A percentile compares a stretch with the other conserved stretches of the same genome.
phyloP scores from a whole-genome alignment of 2,888 invertebrate species.

The Eristalis intricaria region DNA sequence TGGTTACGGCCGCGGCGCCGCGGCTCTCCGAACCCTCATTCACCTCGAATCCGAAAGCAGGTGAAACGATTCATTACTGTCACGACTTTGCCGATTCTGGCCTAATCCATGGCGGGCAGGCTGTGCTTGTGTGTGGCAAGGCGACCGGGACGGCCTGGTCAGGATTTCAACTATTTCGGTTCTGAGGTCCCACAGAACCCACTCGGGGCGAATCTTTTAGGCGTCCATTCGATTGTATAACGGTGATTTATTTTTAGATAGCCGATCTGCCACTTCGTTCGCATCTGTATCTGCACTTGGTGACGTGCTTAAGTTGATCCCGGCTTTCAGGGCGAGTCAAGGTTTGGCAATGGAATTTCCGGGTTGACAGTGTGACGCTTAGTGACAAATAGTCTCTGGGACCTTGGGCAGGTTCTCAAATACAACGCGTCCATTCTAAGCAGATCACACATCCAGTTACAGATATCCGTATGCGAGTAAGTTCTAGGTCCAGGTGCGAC shows the following conservation, averaged over 20 bases:
- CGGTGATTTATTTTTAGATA: constrained; percentile 65
- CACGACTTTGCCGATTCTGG: constrained; percentile 55
- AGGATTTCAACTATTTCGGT: constrained; percentile 35
- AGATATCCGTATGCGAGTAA: constrained; percentile 40
- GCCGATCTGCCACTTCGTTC: constrained; percentile 30
- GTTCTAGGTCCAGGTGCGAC: constrained; percentile 55
- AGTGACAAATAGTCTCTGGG: constrained; percentile 39
- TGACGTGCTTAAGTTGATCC: constrained; percentile 5
- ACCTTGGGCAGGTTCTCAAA: constrained; percentile 21
- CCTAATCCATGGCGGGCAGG: constrained; percentile 52
- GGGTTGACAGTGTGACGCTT: constrained; percentile 56
- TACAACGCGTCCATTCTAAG: neutral
- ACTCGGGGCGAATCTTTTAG: constrained; percentile 6
- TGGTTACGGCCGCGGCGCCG: neutral
- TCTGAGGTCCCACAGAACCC: neutral
- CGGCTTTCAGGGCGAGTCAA: constrained; percentile 32
- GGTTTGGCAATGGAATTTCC: constrained; percentile 52
- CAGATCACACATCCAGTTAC: constrained; percentile 33
- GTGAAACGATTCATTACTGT: constrained; percentile 70
- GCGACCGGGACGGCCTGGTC: constrained; percentile 7
- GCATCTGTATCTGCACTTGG: constrained; percentile 22
- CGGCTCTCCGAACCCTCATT: neutral
- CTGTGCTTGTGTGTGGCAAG: constrained; percentile 26
- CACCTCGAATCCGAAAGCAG: constrained; percentile 47
- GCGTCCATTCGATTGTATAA: constrained; percentile 58